Base-by-base conservation (phyloP, 2,888 invertebrate species). In the Pristionchus mayeri region DNA sequence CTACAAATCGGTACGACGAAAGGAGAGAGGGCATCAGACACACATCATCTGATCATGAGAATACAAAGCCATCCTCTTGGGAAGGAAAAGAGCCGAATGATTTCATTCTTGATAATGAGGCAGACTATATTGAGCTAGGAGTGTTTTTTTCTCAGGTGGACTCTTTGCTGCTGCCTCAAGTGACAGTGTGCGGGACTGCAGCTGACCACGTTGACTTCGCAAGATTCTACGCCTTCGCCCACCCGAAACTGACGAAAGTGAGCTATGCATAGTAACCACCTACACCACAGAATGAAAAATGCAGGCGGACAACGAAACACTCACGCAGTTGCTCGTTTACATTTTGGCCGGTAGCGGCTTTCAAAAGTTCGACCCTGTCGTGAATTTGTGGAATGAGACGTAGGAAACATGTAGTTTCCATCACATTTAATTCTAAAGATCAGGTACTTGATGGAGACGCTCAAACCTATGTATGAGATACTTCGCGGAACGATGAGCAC, bases 331-430 rank as follows among this genome's bases (percentile, higher is more conserved):
- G 52, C 86, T 87, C 16, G 87, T 85, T 44, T 87, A 85, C 60
- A 83, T 87, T 54, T 83, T 87, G 40, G 85, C 85, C 16, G 87
- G 87, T 11, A 87, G 87, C 52, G 87, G 87, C 6, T 87, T 87
- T 75, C 87, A 87, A 78, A 87, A 85, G 67, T 44, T 60, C 50
- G 71, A 50, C 34, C 24, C 30, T 18, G 34, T 84, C 13, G 60
- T 54, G 13, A 21, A 27, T 27, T 24, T 13, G 54, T 80, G 80
- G 80, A 80, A 54, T 27, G 16, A 7, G 21, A 57, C 54, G 80
- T 80, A 37, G 37, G 80, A 24, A 11, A n/a, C n/a, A n/a, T n/a
- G n/a, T n/a, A n/a, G n/a, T n/a, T n/a, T n/a, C n/a, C n/a, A n/a
- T n/a, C n/a, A n/a, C n/a, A n/a, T n/a, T n/a, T n/a, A n/a, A n/a